These are phyloP conservation scores for Craseonycteris thonglongyai DNA, from an alignment of 2,113 vertebrate species.

Conservation along the genomic window DNA sequence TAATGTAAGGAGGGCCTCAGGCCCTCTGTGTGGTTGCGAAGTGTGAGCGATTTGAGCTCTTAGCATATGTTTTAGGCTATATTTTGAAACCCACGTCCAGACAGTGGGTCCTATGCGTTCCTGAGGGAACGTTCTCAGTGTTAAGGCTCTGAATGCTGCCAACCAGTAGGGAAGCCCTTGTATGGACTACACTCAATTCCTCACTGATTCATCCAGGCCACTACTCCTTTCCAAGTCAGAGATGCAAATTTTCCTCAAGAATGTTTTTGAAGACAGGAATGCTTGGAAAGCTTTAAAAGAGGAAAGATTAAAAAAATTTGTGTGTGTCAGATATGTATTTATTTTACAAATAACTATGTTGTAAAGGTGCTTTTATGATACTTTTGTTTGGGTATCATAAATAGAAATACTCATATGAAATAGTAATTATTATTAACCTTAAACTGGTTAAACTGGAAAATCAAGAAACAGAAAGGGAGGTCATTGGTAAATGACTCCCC, in stretches of 20 bases:
- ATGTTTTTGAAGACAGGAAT: conserved; percentile 12
- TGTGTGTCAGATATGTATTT: not conserved
- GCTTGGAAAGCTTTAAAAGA: conserved; percentile 15
- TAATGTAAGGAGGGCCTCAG: not conserved
- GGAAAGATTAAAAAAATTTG: not conserved
- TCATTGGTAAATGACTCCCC: not conserved
- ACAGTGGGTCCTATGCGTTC: not conserved
- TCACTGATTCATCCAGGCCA: conserved; percentile 27
- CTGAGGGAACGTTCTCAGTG: not conserved
- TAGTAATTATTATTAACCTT: not conserved
- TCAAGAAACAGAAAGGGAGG: not conserved
- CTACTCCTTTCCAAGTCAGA: not conserved
- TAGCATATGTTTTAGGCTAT: not conserved
- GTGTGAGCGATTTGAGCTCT: not conserved
- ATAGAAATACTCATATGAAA: conserved; percentile 1
- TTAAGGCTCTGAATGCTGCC: not conserved
- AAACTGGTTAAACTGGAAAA: not conserved
- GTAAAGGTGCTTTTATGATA: not conserved
- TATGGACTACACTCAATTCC: not conserved
- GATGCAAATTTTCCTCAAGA: conserved; percentile 35
- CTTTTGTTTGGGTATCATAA: not conserved
- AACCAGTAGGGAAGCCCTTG: not conserved
- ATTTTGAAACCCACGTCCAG: not conserved
- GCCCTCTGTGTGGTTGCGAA: not conserved
- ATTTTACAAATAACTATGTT: not conserved